Conservation (phyloP, 2,113 vertebrate species). For the Sprattus sprattus region DNA sequence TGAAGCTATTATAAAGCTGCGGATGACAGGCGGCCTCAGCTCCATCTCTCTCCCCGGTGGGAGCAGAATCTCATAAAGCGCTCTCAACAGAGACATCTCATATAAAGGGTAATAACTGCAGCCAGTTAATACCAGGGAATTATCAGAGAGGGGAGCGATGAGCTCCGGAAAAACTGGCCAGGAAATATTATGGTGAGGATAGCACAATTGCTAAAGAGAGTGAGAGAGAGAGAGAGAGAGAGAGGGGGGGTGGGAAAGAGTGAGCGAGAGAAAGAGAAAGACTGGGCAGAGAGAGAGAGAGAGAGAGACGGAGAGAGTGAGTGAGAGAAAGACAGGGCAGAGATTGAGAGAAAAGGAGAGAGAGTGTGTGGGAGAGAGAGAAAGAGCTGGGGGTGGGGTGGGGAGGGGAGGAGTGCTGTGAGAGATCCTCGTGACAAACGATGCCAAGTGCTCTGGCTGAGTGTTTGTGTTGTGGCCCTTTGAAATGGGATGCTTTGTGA, state of each 20-base stretch:
- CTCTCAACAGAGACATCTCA: constrained; percentile 86
- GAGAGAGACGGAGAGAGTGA: constrained; percentile 36
- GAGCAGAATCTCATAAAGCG: constrained; percentile 93
- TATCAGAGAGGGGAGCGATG: constrained; percentile 71
- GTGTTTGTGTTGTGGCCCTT: background rate
- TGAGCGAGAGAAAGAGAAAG: constrained; percentile 22
- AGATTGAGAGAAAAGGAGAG: constrained; percentile 30
- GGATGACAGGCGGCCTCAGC: constrained; percentile 83
- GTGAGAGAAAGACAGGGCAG: constrained; percentile 36
- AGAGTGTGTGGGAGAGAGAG: constrained; percentile 42
- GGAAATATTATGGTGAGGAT: constrained; percentile 62
- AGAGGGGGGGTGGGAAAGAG: background rate
- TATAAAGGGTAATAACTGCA: constrained; percentile 88
- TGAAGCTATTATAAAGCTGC: constrained; percentile 82
- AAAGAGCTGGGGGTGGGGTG: constrained; percentile 24
- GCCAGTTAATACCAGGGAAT: constrained; percentile 78
- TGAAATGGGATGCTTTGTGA: background rate
- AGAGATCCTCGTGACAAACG: constrained; percentile 15
- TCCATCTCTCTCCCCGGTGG: constrained; percentile 84
- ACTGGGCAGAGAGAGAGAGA: constrained; percentile 17
- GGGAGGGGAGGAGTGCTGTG: background rate
- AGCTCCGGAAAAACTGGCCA: constrained; percentile 63
- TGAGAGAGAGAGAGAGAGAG: background rate
- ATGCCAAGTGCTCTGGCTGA: constrained; percentile 8
- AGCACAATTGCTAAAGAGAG: constrained; percentile 31